Conservation (phyloP, 2,113 vertebrate genomes). For the Tilapia sparmanii region DNA sequence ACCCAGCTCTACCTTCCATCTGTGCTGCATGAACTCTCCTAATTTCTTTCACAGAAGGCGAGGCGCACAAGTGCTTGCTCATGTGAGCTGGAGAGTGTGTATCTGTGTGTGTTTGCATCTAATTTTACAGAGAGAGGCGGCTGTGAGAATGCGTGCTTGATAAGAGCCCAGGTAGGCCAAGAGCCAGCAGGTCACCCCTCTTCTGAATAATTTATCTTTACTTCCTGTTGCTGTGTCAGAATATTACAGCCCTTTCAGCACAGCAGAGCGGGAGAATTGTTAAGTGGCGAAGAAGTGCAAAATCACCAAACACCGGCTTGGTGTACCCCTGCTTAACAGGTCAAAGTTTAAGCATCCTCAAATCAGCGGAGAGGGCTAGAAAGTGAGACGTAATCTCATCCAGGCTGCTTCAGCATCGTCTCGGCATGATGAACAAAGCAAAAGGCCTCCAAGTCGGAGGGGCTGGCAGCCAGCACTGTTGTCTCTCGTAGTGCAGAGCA, state of each 20-base stretch:
- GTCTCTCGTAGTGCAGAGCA: conserved; percentile 19
- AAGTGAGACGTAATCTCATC: conserved; percentile 43
- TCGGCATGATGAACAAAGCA: conserved; percentile 55
- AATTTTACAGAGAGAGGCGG: neutral
- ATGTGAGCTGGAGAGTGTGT: neutral
- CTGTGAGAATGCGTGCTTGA: neutral
- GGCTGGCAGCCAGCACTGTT: conserved; percentile 22
- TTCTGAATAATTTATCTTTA: conserved; percentile 52
- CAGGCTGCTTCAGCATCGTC: conserved; percentile 34
- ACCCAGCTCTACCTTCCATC: conserved; percentile 41
- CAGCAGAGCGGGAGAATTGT: neutral
- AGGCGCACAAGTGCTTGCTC: neutral
- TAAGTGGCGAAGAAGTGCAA: conserved; percentile 26
- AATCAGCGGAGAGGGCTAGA: conserved; percentile 33
- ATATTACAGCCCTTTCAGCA: conserved; percentile 32
- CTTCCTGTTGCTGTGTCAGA: conserved; percentile 41
- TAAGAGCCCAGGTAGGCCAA: conserved; percentile 9
- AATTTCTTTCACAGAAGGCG: neutral
- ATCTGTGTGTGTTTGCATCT: neutral
- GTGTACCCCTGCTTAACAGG: conserved; percentile 38
- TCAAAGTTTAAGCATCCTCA: conserved; percentile 51
- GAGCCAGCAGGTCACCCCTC: neutral
- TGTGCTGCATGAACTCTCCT: conserved; percentile 5
- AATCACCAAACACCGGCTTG: conserved; percentile 32
- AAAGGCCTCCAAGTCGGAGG: conserved; percentile 26